A percentile compares a stretch with the other conserved stretches of the same genome.
Evolutionary conservation across 2,113 vertebrate species (phyloP).

Genomic region (Platysternon megacephalum): DNA sequence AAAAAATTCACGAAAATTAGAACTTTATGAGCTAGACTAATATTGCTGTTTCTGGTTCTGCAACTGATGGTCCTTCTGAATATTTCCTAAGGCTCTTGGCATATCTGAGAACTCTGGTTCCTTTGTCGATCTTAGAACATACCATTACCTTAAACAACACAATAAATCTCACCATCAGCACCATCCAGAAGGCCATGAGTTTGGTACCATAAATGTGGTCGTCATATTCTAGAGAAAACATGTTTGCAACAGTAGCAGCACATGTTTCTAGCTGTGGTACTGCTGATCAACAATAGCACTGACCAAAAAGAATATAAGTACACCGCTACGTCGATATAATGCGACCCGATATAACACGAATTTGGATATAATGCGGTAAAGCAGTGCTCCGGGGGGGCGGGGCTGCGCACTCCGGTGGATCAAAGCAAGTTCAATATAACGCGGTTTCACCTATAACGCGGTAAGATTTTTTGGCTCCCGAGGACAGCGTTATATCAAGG

Average conservation of each 20-base stretch:
- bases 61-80: neutral
- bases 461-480: too few species aligned
- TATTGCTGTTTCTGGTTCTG: constrained; percentile 22
- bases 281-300: constrained; percentile 9
- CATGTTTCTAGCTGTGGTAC: constrained; percentile 9
- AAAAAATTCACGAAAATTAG: constrained; percentile 53
- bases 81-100: constrained; percentile 25
- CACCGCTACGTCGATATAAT: too few species aligned
- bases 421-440: too few species aligned
- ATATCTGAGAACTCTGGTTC: neutral
- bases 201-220: constrained; percentile 24
- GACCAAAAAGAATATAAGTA: neutral
- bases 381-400: too few species aligned
- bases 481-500: too few species aligned
- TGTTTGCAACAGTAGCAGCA: constrained; percentile 13
- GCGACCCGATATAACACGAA: too few species aligned
- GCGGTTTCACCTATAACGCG: too few species aligned
- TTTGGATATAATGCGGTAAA: too few species aligned
- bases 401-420: too few species aligned
- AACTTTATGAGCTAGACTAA: constrained; percentile 31
- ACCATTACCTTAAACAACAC: constrained; percentile 24
- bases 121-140: constrained; percentile 22
- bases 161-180: constrained; percentile 46
- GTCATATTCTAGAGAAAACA: constrained; percentile 27
- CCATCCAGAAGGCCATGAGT: constrained; percentile 16